Conservation (phyloP, 2,888 invertebrate genomes). For the Tipula lateralis region DNA sequence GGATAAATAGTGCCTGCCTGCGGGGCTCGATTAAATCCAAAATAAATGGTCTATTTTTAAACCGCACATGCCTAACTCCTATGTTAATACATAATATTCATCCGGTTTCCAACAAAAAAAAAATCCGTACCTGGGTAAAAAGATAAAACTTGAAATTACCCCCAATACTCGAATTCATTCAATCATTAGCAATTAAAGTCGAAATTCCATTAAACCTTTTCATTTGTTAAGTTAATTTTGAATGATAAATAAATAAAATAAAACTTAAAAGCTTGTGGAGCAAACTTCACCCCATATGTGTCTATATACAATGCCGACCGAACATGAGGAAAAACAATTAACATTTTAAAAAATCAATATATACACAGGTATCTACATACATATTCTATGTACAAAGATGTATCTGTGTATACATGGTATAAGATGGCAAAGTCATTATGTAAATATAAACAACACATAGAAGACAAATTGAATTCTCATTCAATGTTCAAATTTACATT, state of each 20-base stretch:
- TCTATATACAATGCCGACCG: not conserved
- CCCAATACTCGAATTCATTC: not conserved
- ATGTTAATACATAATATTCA: not conserved
- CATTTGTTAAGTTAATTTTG: not conserved
- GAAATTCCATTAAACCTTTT: not conserved
- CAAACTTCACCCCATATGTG: not conserved
- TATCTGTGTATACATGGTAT: no score
- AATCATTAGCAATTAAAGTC: slow-evolving; percentile 14
- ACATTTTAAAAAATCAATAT: not conserved
- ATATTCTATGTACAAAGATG: no score
- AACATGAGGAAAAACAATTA: not conserved
- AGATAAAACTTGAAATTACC: not conserved
- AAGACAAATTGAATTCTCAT: not conserved
- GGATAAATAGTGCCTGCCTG: not conserved
- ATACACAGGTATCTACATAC: not conserved
- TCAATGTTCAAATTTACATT: not conserved
- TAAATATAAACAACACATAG: not conserved
- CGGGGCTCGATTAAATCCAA: not conserved
- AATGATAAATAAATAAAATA: not conserved
- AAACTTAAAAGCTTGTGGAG: not conserved
- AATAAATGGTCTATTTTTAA: not conserved
- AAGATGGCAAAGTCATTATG: not conserved
- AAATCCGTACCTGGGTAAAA: not conserved
- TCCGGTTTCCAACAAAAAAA: no score
- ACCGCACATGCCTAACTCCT: not conserved